Evolutionary conservation across 1,140 invertebrate species (phyloP).

Genomic region (Eciton burchellii): DNA sequence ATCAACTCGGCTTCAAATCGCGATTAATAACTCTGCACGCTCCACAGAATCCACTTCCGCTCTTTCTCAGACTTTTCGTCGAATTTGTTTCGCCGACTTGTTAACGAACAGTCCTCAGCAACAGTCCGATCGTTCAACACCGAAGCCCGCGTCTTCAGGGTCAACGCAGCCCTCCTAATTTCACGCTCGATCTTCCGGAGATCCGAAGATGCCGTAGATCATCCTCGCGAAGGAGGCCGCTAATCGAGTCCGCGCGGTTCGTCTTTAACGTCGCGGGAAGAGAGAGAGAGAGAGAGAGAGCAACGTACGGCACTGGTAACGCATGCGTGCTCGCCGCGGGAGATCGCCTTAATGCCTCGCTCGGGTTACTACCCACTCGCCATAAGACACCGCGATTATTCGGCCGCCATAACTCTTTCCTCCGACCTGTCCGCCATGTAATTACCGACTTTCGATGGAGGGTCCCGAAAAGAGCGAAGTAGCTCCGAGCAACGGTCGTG

Average conservation of each 20-base stretch:
- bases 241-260: slow-evolving; percentile 64
- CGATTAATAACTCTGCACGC: no score
- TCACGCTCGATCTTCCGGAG: not conserved
- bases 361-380: slow-evolving; percentile 74
- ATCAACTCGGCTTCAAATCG: no score
- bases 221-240: slow-evolving; percentile 44
- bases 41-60: no score
- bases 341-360: slow-evolving; percentile 75
- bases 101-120: no score
- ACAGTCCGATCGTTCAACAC: no score
- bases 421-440: slow-evolving; percentile 76
- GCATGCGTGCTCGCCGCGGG: slow-evolving; percentile 76
- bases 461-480: not conserved
- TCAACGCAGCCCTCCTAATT: slow-evolving; percentile 8
- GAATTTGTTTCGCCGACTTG: no score
- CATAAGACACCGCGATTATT: slow-evolving; percentile 73
- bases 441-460: slow-evolving; percentile 70
- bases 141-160: no score
- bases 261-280: slow-evolving; percentile 28
- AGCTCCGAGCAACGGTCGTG: slow-evolving; percentile 16
- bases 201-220: slow-evolving; percentile 54
- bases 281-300: slow-evolving; percentile 60
- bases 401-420: slow-evolving; percentile 75
- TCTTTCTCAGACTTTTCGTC: no score
- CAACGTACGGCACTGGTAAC: slow-evolving; percentile 67